Evolutionary conservation across 2,888 invertebrate species (phyloP).

Genomic region (Hemicrepidius hirtus): DNA sequence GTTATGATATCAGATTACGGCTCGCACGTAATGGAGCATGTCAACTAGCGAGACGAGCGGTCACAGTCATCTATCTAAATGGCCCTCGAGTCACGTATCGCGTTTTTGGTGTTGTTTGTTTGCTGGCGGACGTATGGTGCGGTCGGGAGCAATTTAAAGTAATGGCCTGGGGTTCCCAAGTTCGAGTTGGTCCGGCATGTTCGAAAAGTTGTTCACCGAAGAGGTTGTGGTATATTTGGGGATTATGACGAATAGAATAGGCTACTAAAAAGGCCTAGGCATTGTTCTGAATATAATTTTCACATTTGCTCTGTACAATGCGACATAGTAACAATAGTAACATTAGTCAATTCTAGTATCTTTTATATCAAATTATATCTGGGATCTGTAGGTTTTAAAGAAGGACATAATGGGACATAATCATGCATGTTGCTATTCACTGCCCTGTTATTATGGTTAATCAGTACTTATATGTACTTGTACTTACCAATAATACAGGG

Average conservation of each 20-base stretch:
- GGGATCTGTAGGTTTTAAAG: too few relatives aligned
- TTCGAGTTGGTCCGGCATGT: constrained; percentile 31
- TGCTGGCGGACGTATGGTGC: constrained; percentile 57
- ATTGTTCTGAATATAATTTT: too few relatives aligned
- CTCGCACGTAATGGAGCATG: constrained; percentile 63
- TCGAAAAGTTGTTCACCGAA: constrained; percentile 40
- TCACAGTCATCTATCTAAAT: constrained; percentile 62
- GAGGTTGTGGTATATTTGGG: constrained; percentile 7
- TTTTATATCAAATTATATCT: too few relatives aligned
- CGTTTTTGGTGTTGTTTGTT: constrained; percentile 61
- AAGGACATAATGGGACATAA: too few relatives aligned
- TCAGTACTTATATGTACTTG: too few relatives aligned
- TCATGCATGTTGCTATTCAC: too few relatives aligned
- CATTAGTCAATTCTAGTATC: too few relatives aligned
- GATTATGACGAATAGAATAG: constrained; percentile 19
- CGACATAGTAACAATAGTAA: too few relatives aligned
- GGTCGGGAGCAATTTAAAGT: constrained; percentile 56
- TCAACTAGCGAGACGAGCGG: constrained; percentile 60
- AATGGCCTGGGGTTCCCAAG: constrained; percentile 49
- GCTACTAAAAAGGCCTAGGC: not conserved
- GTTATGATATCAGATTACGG: constrained; percentile 63
- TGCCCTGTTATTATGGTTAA: too few relatives aligned
- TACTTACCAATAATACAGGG: too few relatives aligned
- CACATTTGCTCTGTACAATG: too few relatives aligned
- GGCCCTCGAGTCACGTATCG: constrained; percentile 61